Evolutionary conservation across 2,888 invertebrate species (phyloP), one percentile per base, ranked within the genome.

Genomic region (Emesis russula): DNA sequence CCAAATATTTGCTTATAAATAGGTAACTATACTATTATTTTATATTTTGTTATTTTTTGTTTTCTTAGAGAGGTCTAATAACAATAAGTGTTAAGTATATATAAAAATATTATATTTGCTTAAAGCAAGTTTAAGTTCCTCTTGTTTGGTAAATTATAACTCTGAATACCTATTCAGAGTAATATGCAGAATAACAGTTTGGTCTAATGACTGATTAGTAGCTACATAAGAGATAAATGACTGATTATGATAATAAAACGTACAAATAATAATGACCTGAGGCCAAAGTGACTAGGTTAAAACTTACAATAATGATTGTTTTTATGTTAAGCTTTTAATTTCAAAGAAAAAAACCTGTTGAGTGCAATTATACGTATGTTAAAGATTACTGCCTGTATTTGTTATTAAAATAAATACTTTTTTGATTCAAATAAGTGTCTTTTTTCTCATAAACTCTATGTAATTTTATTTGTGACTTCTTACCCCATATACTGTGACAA

Each of bases 401-500:
- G 25, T 25, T 25, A 25, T 25, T 25, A 25, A 25, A 48, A 48
- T 48, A 48, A 48, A 48, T 13, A 48, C 48, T 48, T 1, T 48
- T 48, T 48, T 6, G 48, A 48, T 48, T 48, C 13, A 13, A 48
- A 48, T 48, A 48, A 13, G 48, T 48, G 48, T 48, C 13, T 48
- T 13, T 48, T 48, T 48, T 53, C 7, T 38, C 38, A 13, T 53
- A 13, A 53, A 13, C 53, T 53, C 53, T n/a, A 13, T n/a, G 53
- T 13, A 53, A 53, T 53, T 53, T 53, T 4, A 53, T 13, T 13
- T 13, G 53, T 53, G 15, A 13, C 53, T 13, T 4, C 53, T n/a
- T 13, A 15, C 53, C 53, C 75, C 48, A 79, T 7, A 79, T 41
- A 85, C 78, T 86, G 86, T 86, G 79, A 86, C 86, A 86, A 86